phyloP scores from a whole-genome alignment of 2,888 invertebrate species.

The Quadroppia sp. region DNA sequence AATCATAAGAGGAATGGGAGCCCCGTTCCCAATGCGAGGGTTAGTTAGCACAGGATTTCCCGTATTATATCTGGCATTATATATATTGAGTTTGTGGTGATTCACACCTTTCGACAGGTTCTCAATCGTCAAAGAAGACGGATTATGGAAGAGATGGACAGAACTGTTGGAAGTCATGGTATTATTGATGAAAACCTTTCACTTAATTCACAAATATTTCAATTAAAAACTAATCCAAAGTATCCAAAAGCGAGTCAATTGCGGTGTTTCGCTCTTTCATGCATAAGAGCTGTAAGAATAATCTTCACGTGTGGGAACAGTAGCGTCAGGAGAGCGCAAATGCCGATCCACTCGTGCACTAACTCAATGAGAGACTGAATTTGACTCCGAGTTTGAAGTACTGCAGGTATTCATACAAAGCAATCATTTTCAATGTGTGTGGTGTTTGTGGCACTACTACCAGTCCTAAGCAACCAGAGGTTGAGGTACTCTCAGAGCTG shows the following conservation, averaged over 20 bases:
- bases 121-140: constrained; percentile 10
- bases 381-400: neutral
- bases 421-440: neutral
- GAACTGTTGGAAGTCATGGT: constrained; percentile 24
- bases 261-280: neutral
- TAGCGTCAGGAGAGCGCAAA: constrained; percentile 19
- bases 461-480: constrained; percentile 17
- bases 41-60: constrained; percentile 15
- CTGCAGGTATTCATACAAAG: neutral
- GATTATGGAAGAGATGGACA: constrained; percentile 11
- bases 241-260: neutral
- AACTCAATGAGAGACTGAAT: neutral
- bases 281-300: neutral
- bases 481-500: constrained; percentile 13
- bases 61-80: constrained; percentile 28
- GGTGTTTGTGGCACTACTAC: neutral
- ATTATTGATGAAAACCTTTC: no score
- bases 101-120: constrained; percentile 29
- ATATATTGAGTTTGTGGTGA: constrained; percentile 28
- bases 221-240: neutral
- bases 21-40: neutral
- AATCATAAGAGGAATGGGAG: constrained; percentile 1
- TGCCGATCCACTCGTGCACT: constrained; percentile 26
- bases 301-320: constrained; percentile 20
- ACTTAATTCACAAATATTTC: no score